phyloP scores from a whole-genome alignment of 2,888 invertebrate genomes.

The Anarsia innoxiella region DNA sequence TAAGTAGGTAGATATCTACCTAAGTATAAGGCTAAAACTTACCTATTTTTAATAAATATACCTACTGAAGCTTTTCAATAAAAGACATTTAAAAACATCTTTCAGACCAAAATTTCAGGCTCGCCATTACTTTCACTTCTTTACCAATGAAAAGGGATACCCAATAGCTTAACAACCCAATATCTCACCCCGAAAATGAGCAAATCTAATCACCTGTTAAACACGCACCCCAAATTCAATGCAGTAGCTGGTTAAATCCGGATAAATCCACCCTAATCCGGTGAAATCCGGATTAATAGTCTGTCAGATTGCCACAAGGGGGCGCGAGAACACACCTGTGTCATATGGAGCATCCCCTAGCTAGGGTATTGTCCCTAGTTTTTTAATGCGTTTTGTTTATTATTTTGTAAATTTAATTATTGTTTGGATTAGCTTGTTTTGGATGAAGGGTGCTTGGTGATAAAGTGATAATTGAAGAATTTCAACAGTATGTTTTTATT shows the following conservation, averaged over 20 bases:
- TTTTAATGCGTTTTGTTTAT: conserved; percentile 7
- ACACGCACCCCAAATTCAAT: conserved; percentile 19
- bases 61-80: background rate
- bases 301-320: conserved; percentile 66
- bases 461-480: too few relatives aligned
- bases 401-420: conserved; percentile 9
- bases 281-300: conserved; percentile 71
- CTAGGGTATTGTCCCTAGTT: conserved; percentile 14
- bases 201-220: conserved; percentile 26
- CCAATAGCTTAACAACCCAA: background rate
- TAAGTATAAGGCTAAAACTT: background rate
- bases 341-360: too few relatives aligned
- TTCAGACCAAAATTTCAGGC: background rate
- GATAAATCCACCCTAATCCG: conserved; percentile 50
- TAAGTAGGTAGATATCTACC: too few relatives aligned
- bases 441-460: background rate
- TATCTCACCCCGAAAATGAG: too few relatives aligned
- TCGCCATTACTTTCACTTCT: background rate
- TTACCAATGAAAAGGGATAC: background rate
- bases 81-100: background rate
- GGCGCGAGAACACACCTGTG: conserved; percentile 54
- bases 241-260: conserved; percentile 50
- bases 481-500: too few relatives aligned
- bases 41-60: background rate
- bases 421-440: conserved; percentile 1